Evolutionary conservation across 1,140 invertebrate species (phyloP).

Genomic region (Sinonovacula constricta): DNA sequence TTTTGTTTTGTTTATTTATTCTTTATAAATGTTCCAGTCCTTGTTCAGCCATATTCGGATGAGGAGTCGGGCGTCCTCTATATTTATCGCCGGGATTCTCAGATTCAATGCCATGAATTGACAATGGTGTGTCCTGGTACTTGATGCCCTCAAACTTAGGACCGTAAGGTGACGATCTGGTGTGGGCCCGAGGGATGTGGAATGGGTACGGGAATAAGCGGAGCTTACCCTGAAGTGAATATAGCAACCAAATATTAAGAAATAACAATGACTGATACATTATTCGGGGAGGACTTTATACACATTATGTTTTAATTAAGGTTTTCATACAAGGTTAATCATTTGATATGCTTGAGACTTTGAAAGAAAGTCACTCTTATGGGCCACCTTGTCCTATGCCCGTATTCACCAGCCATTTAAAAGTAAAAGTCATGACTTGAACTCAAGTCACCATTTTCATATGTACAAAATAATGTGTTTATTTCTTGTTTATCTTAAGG

Average conservation of each 20-base stretch:
- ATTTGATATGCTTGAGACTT: too few relatives aligned
- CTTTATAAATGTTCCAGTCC: too few relatives aligned
- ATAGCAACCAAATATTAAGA: not conserved
- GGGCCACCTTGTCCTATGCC: not conserved
- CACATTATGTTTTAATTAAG: too few relatives aligned
- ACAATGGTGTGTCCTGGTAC: constrained; percentile 14
- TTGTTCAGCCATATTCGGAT: too few relatives aligned
- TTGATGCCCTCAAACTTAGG: constrained; percentile 52
- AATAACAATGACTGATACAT: not conserved
- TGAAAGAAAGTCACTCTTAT: not conserved
- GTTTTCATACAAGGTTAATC: too few relatives aligned
- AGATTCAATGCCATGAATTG: constrained; percentile 9
- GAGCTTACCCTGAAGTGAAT: constrained; percentile 44
- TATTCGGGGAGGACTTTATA: not conserved
- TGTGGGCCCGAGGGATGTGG: constrained; percentile 51
- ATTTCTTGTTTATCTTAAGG: too few relatives aligned
- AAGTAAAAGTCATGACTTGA: not conserved
- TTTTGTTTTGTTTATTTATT: too few relatives aligned
- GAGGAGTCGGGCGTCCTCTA: constrained; percentile 14
- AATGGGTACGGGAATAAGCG: constrained; percentile 46
- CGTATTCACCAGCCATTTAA: not conserved
- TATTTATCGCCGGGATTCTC: constrained; percentile 29
- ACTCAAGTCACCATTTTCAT: too few relatives aligned
- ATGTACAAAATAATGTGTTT: too few relatives aligned
- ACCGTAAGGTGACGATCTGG: constrained; percentile 9